phyloP scores from a whole-genome alignment of 2,113 vertebrate genomes.

The Passer montanus region DNA sequence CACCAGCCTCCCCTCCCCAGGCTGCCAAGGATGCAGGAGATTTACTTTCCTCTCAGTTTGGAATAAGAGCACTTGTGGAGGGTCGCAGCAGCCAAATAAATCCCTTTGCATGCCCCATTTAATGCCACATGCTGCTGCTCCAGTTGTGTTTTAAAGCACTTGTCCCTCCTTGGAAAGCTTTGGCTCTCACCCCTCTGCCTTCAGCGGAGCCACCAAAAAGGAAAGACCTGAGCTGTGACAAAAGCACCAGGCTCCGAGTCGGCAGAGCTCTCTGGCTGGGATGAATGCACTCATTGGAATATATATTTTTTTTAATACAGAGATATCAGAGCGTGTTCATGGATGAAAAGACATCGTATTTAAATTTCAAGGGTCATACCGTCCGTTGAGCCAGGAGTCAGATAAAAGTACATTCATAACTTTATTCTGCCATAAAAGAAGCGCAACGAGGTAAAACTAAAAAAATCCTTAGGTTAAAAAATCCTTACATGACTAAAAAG shows the following conservation, averaged over 20 bases:
- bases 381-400: neutral
- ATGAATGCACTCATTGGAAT: neutral
- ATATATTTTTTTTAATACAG: neutral
- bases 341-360: conserved; percentile 39
- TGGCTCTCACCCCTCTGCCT: neutral
- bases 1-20: neutral
- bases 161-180: neutral
- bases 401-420: conserved; percentile 28
- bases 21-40: neutral
- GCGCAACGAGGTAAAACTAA: neutral
- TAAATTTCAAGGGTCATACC: conserved; percentile 42
- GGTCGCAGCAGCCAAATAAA: accelerated
- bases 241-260: neutral
- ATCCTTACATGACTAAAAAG: neutral
- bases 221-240: neutral
- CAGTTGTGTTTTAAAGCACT: neutral
- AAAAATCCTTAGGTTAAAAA: conserved; percentile 11
- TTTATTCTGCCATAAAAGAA: conserved; percentile 35
- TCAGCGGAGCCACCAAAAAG: neutral
- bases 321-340: neutral
- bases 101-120: neutral
- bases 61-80: neutral
- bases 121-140: neutral
- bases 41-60: neutral
- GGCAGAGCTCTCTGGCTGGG: neutral